Evolutionary conservation across 1,140 invertebrate genomes (phyloP), one percentile per base, ranked within the genome.

Genomic region (Papilio xuthus): DNA sequence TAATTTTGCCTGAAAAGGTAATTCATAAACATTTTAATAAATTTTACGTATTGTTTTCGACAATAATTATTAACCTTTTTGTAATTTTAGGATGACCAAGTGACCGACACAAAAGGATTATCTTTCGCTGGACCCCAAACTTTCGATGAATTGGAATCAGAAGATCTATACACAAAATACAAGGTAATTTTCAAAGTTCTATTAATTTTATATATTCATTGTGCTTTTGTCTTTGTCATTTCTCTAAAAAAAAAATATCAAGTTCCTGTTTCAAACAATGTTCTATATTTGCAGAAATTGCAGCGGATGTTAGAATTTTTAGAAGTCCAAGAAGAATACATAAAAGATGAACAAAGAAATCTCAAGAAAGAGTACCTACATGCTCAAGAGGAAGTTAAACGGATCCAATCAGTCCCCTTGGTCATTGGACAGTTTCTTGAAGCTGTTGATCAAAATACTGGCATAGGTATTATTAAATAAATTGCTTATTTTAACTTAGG

Each of bases 361-460:
- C 94, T 99, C 47, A 99, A 99, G 88, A 99, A 99, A 86, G 99
- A 99, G 93, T 99, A 99, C 89, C 94, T 99, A 2, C 98, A 99
- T 95, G 99, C 99, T 42, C 98, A 99, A 93, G 98, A 99, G 94
- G 98, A 98, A 95, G 98, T 99, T 0, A 99, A 99, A 91, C 95
- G 99, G 56, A 99, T 99, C 88, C 98, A 99, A 91, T 99, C 98
- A 90, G 98, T 99, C 7, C 99, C 99, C 41, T 94, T 99, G 70
- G 98, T 99, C 2, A 99, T 99, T 94, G 99, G 99, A 12, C 99
- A 99, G 93, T 99, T 99, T 91, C 94, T 99, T 78, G 99, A 99
- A 95, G 98, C 99, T 82, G 98, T 99, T 71, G 99, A 99, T 94
- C 98, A 99, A 90, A 99, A 99, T 89, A 99, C 98, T 83, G 99